These are phyloP conservation scores for Molossus alvarezi DNA, from an alignment of 2,797 vertebrate genomes.

Conservation along the genomic window DNA sequence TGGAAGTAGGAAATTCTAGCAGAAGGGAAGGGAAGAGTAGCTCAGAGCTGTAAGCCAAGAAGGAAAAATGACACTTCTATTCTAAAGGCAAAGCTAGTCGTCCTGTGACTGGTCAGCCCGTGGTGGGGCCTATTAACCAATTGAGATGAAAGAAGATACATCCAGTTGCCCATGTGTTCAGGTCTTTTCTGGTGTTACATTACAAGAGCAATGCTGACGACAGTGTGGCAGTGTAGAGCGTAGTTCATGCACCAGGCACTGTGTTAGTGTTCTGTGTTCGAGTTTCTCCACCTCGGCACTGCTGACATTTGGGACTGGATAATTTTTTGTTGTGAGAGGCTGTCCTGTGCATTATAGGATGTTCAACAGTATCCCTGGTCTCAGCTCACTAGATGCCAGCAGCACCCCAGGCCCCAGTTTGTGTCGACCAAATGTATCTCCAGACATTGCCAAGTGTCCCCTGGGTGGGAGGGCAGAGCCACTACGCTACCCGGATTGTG, in stretches of 20 bases:
- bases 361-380: background rate
- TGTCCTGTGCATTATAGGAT: background rate
- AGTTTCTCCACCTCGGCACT: background rate
- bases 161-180: background rate
- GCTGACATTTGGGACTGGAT: too few species aligned
- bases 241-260: background rate
- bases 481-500: background rate
- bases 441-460: slow-evolving; percentile 11
- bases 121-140: background rate
- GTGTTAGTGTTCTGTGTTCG: background rate
- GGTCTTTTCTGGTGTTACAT: background rate
- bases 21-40: slow-evolving; percentile 6
- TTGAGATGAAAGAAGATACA: background rate
- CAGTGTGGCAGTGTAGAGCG: background rate
- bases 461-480: background rate
- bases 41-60: background rate
- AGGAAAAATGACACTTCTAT: background rate
- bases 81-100: background rate
- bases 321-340: background rate
- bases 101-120: background rate
- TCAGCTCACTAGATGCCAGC: background rate
- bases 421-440: background rate
- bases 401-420: background rate
- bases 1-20: slow-evolving; percentile 74
- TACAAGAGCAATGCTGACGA: background rate